Evolutionary conservation across 2,113 vertebrate species (phyloP).

Genomic region (Turdus rufiventris): DNA sequence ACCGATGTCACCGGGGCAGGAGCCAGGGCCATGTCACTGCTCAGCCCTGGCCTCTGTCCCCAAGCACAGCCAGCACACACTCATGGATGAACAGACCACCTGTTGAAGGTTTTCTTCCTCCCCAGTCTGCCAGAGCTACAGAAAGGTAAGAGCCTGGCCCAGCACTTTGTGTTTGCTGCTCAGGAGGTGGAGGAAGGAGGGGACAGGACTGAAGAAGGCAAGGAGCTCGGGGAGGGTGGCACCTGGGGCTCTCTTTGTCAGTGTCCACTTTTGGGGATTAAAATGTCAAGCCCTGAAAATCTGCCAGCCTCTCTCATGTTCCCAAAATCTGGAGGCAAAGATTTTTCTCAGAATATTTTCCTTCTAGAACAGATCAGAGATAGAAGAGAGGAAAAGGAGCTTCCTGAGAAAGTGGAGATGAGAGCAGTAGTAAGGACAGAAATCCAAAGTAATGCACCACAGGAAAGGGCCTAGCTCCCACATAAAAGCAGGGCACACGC

Average conservation of each 20-base stretch:
- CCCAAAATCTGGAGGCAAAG: background rate
- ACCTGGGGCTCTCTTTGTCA: background rate
- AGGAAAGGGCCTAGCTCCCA: background rate
- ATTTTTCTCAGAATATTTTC: background rate
- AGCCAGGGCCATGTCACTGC: background rate
- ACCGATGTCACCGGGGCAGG: background rate
- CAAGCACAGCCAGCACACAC: background rate
- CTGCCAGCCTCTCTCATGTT: background rate
- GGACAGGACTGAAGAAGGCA: background rate
- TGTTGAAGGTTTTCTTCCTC: background rate
- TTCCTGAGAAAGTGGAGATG: background rate
- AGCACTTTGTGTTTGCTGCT: background rate
- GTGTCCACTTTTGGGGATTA: background rate
- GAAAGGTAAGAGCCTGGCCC: conserved; percentile 31
- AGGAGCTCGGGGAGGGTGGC: fast-evolving
- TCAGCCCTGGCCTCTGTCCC: background rate
- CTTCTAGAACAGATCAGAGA: background rate
- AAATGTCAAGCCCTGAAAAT: background rate
- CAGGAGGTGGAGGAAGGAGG: background rate
- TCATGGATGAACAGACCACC: background rate
- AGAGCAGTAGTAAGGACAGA: background rate
- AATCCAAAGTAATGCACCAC: background rate
- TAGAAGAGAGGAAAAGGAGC: background rate
- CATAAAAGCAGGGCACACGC: background rate
- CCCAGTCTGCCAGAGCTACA: background rate